A percentile compares a stretch with the other conserved stretches of the same genome.
These are phyloP conservation scores for Bombyx mandarina DNA, from an alignment of 1,140 invertebrate species.

Conservation along the genomic window DNA sequence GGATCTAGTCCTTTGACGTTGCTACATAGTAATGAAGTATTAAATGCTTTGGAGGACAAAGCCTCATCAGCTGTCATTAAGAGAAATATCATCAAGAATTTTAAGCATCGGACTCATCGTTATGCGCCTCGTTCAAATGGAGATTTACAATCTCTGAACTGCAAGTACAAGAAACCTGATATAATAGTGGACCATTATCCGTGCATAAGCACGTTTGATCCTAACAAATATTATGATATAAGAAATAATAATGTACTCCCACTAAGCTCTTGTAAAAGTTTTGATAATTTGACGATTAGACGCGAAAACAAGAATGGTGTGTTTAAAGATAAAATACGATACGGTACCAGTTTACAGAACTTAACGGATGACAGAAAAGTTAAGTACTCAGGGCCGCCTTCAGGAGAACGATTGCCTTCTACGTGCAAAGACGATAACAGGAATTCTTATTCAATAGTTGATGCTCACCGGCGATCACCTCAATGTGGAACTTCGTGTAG, in stretches of 20 bases:
- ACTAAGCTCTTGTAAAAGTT: slow-evolving; percentile 54
- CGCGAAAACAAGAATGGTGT: slow-evolving; percentile 23
- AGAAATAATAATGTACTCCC: slow-evolving; percentile 51
- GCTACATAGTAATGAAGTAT: slow-evolving; percentile 36
- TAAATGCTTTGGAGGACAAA: slow-evolving; percentile 48
- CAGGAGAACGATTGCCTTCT: slow-evolving; percentile 24
- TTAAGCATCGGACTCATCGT: slow-evolving; percentile 47
- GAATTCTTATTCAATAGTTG: slow-evolving; percentile 53
- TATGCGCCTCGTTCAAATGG: slow-evolving; percentile 28
- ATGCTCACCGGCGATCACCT: slow-evolving; percentile 39
- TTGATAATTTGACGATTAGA: slow-evolving; percentile 52
- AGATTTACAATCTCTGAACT: slow-evolving; percentile 3
- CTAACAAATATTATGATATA: slow-evolving; percentile 50
- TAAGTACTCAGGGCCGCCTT: slow-evolving; percentile 48
- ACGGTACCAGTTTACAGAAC: slow-evolving; percentile 56
- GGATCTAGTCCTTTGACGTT: slow-evolving; percentile 41
- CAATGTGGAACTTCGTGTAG: slow-evolving; percentile 33
- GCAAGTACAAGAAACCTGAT: slow-evolving; percentile 30
- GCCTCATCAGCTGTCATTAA: slow-evolving; percentile 51
- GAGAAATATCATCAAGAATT: slow-evolving; percentile 52
- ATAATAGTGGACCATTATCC: slow-evolving; percentile 42
- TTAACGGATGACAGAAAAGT: slow-evolving; percentile 45
- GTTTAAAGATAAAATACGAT: slow-evolving; percentile 37
- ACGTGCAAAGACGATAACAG: slow-evolving; percentile 35
- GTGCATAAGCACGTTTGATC: slow-evolving; percentile 43